A percentile compares a stretch with the other conserved stretches of the same genome.
These are phyloP conservation scores for Whitmania pigra DNA, from an alignment of 1,140 invertebrate species.

Conservation along the genomic window DNA sequence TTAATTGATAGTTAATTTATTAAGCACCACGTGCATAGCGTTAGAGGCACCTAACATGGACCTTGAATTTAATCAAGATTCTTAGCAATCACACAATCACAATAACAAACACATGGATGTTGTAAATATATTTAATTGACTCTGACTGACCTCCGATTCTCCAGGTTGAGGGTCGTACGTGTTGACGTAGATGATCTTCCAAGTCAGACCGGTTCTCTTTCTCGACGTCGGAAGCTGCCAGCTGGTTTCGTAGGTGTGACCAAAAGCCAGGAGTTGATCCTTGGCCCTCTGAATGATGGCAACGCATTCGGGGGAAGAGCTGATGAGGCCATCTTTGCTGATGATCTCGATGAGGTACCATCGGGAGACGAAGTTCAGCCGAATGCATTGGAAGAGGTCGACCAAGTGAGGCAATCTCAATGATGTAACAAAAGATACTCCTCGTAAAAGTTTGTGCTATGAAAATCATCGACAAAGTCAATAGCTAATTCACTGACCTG, in stretches of 20 bases:
- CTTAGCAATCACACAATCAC: no score
- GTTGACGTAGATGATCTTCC: slow-evolving; percentile 25
- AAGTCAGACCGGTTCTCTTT: slow-evolving; percentile 23
- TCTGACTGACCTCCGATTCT: slow-evolving; percentile 8
- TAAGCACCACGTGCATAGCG: no score
- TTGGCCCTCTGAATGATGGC: slow-evolving; percentile 21
- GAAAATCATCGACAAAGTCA: background rate
- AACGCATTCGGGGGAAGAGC: slow-evolving; percentile 3
- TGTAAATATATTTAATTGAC: no score
- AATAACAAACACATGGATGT: no score
- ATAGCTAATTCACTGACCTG: background rate
- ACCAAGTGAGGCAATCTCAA: background rate
- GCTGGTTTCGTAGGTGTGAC: slow-evolving; percentile 25
- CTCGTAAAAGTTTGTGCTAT: no score
- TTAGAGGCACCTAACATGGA: no score
- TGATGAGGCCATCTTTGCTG: slow-evolving; percentile 10
- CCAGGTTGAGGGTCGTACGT: slow-evolving; percentile 21
- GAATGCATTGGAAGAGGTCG: slow-evolving; percentile 22
- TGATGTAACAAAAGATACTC: background rate
- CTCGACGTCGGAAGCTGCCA: slow-evolving; percentile 25
- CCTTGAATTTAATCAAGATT: no score
- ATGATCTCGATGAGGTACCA: slow-evolving; percentile 26
- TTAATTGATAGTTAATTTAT: no score
- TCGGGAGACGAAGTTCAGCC: slow-evolving; percentile 23
- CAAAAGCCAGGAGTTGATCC: slow-evolving; percentile 25